phyloP scores from a whole-genome alignment of 1,140 invertebrate species.

The Dermatophagoides farinae region DNA sequence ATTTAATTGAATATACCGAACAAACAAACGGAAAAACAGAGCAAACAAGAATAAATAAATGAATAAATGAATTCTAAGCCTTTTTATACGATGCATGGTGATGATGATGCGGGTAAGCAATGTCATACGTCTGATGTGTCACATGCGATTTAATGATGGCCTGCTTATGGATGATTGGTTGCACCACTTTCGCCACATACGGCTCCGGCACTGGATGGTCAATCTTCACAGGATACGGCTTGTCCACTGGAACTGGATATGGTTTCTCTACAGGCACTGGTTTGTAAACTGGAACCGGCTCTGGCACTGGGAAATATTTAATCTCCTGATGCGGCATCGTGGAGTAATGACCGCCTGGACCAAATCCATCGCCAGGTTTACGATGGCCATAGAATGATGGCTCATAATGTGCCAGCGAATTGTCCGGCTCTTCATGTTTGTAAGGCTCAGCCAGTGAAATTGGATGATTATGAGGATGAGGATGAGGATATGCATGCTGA shows the following conservation, averaged over 20 bases:
- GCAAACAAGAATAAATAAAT: too few relatives aligned
- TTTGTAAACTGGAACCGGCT: neutral
- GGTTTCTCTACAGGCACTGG: constrained; percentile 3
- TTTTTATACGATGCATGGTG: neutral
- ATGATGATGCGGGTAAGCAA: neutral
- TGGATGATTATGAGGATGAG: neutral
- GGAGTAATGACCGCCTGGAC: constrained; percentile 1
- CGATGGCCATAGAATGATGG: neutral
- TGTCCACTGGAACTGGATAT: neutral
- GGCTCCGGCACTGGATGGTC: neutral
- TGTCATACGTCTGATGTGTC: neutral
- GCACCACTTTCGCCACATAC: neutral
- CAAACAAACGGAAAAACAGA: too few relatives aligned
- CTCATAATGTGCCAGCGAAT: too few relatives aligned
- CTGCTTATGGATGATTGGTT: constrained; percentile 4
- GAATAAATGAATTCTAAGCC: too few relatives aligned
- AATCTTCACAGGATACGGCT: neutral
- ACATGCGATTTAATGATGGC: neutral
- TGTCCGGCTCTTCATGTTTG: too few relatives aligned
- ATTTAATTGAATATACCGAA: too few relatives aligned
- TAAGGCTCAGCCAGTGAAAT: neutral
- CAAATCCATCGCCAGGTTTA: neutral
- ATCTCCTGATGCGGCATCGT: neutral
- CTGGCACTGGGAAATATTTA: neutral
- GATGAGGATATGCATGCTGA: neutral